These are phyloP conservation scores for Triplophysa siluroides DNA, from an alignment of 2,113 vertebrate genomes.

Conservation along the genomic window DNA sequence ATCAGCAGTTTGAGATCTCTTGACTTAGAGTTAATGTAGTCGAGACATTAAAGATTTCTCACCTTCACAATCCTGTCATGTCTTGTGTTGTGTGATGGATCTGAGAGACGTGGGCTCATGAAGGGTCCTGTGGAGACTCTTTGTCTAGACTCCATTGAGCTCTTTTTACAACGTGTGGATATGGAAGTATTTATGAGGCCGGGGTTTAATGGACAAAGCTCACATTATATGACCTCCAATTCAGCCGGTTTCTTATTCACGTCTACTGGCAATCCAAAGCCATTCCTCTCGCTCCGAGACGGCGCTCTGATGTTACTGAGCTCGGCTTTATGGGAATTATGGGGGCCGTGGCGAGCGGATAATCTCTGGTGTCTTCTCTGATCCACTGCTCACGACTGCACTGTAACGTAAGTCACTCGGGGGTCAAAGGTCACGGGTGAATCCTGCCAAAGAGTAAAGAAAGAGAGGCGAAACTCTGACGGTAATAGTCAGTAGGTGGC, in stretches of 20 bases:
- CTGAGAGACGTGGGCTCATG: not conserved
- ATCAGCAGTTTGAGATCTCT: too few relatives aligned
- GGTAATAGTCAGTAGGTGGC: too few relatives aligned
- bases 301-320: not conserved
- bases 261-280: constrained; percentile 50
- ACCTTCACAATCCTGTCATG: too few relatives aligned
- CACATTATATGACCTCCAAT: constrained; percentile 62
- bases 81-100: not conserved
- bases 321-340: constrained; percentile 23
- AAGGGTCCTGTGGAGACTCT: not conserved
- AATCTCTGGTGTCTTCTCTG: constrained; percentile 10
- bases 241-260: constrained; percentile 53
- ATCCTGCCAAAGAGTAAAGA: not conserved
- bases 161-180: constrained; percentile 67
- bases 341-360: not conserved
- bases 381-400: not conserved
- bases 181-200: constrained; percentile 67
- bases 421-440: constrained; percentile 9
- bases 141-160: constrained; percentile 57
- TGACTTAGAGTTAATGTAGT: too few relatives aligned
- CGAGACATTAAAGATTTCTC: too few relatives aligned
- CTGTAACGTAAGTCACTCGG: not conserved
- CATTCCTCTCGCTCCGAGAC: constrained; percentile 52
- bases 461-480: too few relatives aligned
- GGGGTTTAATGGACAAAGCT: constrained; percentile 66